Base-by-base conservation (phyloP, 1,140 invertebrate genomes). In the Drosophila pruinosa region DNA sequence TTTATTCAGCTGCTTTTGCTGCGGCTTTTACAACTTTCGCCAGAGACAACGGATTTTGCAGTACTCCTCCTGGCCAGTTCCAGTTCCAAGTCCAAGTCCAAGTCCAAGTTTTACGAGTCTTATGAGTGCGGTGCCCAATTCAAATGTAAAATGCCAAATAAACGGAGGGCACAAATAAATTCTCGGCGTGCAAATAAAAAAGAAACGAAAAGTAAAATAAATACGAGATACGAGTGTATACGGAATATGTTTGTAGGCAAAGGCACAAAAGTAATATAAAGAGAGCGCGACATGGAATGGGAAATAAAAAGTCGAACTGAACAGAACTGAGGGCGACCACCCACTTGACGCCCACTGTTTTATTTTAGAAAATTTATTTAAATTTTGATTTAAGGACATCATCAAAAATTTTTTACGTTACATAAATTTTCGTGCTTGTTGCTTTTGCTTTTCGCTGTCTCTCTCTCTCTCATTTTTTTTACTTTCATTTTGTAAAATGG, bases 341-440 rank as follows among this genome's bases (percentile, higher is more conserved):
- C 24, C 34, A 38, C 34, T 36, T 21, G 5, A 15, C 28, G 36
- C 26, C 48, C 38, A 26, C 15, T 47, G 52, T 57, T 78, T 80
- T 71, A 71, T 79, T 79, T 80, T 57, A 63, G 64, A 59, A 78
- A 88, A 86, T 82, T 89, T 86, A 82, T 86, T 86, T 86, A 86
- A 86, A 82, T 86, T 86, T 86, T 86, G 82, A 86, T 86, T 86
- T 88, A 86, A 88, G 82, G 82, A 86, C 83, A 86, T 88, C 82
- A 88, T 86, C 82, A 86, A 86, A 75, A 68, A 75, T 75, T 78
- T 86, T 86, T 82, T 86, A 86, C 82, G 78, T 86, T 86, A 78
- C 82, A 88, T 82, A 86, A 82, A 88, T 88, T 81, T 70, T 48
- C n/a, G 8, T 69, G 72, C 62, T 78, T 71, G 63, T 70, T 74